A percentile compares a stretch with the other conserved stretches of the same genome.
Evolutionary conservation across 2,113 vertebrate genomes (phyloP).

Genomic region (Prolemur simus): DNA sequence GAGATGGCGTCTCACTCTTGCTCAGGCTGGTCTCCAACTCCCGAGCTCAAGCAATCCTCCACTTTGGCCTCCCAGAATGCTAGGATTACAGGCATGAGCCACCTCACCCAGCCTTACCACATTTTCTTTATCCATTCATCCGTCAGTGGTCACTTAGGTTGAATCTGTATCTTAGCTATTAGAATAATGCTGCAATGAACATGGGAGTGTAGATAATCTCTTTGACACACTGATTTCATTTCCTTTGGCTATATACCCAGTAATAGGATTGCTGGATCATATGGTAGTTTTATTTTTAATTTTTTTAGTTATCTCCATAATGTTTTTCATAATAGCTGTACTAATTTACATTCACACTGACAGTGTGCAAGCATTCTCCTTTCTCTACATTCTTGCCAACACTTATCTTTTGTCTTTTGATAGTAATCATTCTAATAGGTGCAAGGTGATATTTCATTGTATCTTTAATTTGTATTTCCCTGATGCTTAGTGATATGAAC

Average conservation of each 20-base stretch:
- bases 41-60: too few species aligned
- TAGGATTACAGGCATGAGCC: too few species aligned
- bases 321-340: neutral
- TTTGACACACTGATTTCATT: neutral
- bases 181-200: neutral
- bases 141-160: neutral
- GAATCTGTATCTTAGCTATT: neutral
- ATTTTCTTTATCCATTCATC: too few species aligned
- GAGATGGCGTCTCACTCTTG: too few species aligned
- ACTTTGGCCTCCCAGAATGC: too few species aligned
- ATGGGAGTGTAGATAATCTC: neutral
- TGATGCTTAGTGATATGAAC: too few species aligned
- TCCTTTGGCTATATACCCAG: neutral
- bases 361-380: neutral
- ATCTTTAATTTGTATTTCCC: neutral
- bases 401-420: neutral
- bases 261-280: neutral
- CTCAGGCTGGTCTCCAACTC: too few species aligned
- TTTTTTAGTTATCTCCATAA: neutral
- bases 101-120: too few species aligned
- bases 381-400: neutral
- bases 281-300: neutral
- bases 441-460: neutral
- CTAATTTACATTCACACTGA: neutral
- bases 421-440: neutral